Base-by-base conservation (phyloP, 2,113 vertebrate genomes). In the Cephalopholis sonnerati region DNA sequence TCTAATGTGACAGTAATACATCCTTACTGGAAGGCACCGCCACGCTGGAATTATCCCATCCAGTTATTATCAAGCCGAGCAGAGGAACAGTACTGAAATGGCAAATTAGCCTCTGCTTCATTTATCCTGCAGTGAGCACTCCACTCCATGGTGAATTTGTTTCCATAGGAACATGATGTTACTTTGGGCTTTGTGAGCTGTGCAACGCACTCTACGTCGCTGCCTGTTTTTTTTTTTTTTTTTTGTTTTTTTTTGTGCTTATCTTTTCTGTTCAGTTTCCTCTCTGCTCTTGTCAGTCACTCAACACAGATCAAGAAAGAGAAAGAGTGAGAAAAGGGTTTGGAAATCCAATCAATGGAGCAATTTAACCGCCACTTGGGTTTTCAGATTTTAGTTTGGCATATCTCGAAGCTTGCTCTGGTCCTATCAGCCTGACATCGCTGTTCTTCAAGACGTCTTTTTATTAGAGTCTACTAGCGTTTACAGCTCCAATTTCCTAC, bases 101-200 rank as follows among this genome's bases (percentile, higher is more conserved):
- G 90, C 88, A 94, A 92, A 93, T 94, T 90, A 93, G 88, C 85
- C 82, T 66, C 81, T 55, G 90, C 86, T 92, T 93, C 91, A 90
- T 93, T 93, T 92, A 81, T 84, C 90, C 87, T 88, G 87, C 93
- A 89, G 92, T 77, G 89, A 83, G 58, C 82, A 36, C 90, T 82
- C 76, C 79, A 62, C 85, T 89, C 54, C 62, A 50, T n/a, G 63
- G 82, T 74, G 84, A 86, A 88, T 84, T 87, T 65, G 92, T 94
- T 93, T 91, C 93, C 93, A 93, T 94, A 87, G 93, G 79, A 94
- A 94, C 93, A 81, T 86, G 92, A 81, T 88, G 89, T 91, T 90
- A 83, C 91, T 79, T 70, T 79, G 83, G 85, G 83, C 71, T 76
- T 67, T 69, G 48, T 54, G 53, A 71, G 79, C 89, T 85, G 74